These are phyloP conservation scores for Phaetusa simplex DNA, from an alignment of 2,113 vertebrate genomes.

Conservation along the genomic window DNA sequence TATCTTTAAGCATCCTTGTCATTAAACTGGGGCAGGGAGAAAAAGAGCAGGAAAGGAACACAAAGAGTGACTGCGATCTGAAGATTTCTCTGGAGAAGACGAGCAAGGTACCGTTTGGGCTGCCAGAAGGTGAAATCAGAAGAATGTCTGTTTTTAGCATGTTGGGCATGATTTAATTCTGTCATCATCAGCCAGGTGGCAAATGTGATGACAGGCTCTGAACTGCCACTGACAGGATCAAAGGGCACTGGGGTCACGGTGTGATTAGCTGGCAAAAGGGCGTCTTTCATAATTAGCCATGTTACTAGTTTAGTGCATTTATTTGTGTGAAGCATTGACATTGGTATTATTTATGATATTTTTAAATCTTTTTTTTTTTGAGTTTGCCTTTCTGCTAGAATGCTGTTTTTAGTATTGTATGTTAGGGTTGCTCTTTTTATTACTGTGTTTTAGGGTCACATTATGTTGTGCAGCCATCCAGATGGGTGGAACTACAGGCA, in stretches of 20 bases:
- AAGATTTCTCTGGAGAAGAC: slow-evolving; percentile 82
- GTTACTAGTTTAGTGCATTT: background rate
- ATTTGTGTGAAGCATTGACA: background rate
- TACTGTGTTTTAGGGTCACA: background rate
- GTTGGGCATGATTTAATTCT: slow-evolving; percentile 63
- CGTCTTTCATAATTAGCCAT: background rate
- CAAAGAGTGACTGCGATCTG: slow-evolving; percentile 73
- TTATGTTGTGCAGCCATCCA: background rate
- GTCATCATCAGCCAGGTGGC: slow-evolving; percentile 77
- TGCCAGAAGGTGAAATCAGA: slow-evolving; percentile 74
- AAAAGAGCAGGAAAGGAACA: slow-evolving; percentile 68
- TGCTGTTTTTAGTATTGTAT: background rate
- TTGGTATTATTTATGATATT: background rate
- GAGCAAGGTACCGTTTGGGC: slow-evolving; percentile 41
- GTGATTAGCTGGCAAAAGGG: slow-evolving; percentile 64
- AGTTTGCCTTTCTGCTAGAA: background rate
- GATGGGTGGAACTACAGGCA: background rate
- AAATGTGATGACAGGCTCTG: slow-evolving; percentile 72
- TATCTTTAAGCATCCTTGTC: slow-evolving; percentile 71
- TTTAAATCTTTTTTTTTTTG: background rate
- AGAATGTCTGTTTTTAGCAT: slow-evolving; percentile 49
- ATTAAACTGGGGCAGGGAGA: slow-evolving; percentile 70
- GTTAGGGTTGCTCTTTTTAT: background rate
- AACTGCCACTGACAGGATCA: slow-evolving; percentile 70
- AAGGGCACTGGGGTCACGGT: slow-evolving; percentile 59